These are phyloP conservation scores for Spicauda simplicius DNA, from an alignment of 2,888 invertebrate genomes.

Conservation along the genomic window DNA sequence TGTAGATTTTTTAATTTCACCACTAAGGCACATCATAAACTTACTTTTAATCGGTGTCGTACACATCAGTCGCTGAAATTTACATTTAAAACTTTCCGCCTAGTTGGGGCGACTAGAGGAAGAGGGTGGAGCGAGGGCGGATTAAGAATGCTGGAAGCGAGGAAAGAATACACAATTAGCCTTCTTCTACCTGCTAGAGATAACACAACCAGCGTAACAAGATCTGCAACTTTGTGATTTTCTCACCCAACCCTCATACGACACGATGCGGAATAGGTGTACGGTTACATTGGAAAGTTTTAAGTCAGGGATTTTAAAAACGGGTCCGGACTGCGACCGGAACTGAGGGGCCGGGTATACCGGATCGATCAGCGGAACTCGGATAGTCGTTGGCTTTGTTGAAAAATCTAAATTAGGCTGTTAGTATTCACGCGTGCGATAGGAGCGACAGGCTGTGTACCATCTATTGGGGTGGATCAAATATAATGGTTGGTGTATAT, in stretches of 20 bases:
- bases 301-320: slow-evolving; percentile 76
- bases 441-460: slow-evolving; percentile 38
- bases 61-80: slow-evolving; percentile 42
- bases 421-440: slow-evolving; percentile 71
- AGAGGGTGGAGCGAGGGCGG: slow-evolving; percentile 64
- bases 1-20: slow-evolving; percentile 32
- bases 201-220: slow-evolving; percentile 67
- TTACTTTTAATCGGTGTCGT: slow-evolving; percentile 44
- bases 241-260: slow-evolving; percentile 44
- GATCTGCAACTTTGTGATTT: slow-evolving; percentile 43
- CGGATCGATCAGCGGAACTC: slow-evolving; percentile 74
- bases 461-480: slow-evolving; percentile 38
- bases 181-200: slow-evolving; percentile 80
- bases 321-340: slow-evolving; percentile 74
- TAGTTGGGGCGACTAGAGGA: slow-evolving; percentile 67
- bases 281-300: slow-evolving; percentile 64
- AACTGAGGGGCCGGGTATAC: slow-evolving; percentile 63
- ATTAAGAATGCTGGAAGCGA: slow-evolving; percentile 81
- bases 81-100: slow-evolving; percentile 78
- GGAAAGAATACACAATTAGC: slow-evolving; percentile 85
- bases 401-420: slow-evolving; percentile 79
- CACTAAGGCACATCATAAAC: slow-evolving; percentile 40
- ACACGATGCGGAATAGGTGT: slow-evolving; percentile 48
- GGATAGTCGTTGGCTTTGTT: slow-evolving; percentile 73
- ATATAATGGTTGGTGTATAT: slow-evolving; percentile 43